These are phyloP conservation scores for Strigamia transsilvanica DNA, from an alignment of 2,888 invertebrate genomes.

Conservation along the genomic window DNA sequence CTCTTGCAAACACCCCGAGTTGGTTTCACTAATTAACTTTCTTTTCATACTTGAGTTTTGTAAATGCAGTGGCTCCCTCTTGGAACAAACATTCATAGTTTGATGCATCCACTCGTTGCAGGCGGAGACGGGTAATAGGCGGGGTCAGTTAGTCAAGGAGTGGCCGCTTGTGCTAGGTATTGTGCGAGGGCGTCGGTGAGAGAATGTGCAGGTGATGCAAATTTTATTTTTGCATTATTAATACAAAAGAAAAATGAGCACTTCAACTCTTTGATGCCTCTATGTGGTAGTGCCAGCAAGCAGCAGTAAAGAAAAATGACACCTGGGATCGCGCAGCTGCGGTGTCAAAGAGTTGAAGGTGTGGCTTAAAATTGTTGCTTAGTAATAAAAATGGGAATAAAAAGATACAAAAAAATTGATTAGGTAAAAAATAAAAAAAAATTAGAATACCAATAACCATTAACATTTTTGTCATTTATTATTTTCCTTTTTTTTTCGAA, in stretches of 20 bases:
- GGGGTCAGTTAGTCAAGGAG: conserved; percentile 25
- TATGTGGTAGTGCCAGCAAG: conserved; percentile 32
- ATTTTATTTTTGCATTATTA: conserved; percentile 42
- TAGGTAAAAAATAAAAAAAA: not conserved
- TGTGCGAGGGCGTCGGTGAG: conserved; percentile 46
- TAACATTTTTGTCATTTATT: not conserved
- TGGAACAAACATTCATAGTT: not conserved
- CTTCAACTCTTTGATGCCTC: conserved; percentile 41
- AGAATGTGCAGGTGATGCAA: conserved; percentile 42
- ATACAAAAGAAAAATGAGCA: conserved; percentile 43
- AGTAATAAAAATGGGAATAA: conserved; percentile 24
- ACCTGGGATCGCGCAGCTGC: conserved; percentile 43
- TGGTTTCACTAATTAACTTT: conserved; percentile 37
- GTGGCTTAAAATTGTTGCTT: conserved; percentile 9
- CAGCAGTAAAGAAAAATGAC: conserved; percentile 42
- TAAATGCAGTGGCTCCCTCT: conserved; percentile 39
- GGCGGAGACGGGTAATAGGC: conserved; percentile 8
- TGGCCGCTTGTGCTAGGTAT: not conserved
- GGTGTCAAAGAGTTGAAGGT: conserved; percentile 49
- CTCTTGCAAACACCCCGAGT: conserved; percentile 11
- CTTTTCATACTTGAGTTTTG: conserved; percentile 22
- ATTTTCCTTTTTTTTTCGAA: not conserved
- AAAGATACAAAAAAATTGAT: not conserved
- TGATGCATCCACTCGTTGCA: conserved; percentile 14
- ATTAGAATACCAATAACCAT: not conserved